These are phyloP conservation scores for Muntiacus reevesi DNA, from an alignment of 2,113 vertebrate species.

Conservation along the genomic window DNA sequence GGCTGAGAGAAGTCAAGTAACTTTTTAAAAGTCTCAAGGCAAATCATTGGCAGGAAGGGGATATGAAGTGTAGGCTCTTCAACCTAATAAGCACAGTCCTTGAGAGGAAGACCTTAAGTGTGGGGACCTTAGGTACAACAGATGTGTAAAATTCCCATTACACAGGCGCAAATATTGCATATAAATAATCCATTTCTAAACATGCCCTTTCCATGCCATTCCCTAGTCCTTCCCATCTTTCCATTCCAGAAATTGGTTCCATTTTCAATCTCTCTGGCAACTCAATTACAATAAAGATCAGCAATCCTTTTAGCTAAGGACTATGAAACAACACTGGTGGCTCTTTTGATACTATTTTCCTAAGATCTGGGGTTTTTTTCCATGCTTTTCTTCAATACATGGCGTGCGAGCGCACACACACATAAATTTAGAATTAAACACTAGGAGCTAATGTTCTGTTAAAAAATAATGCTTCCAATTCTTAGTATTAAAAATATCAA, in stretches of 20 bases:
- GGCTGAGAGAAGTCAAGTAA: background rate
- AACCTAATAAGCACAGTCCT: background rate
- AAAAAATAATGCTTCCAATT: background rate
- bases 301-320: background rate
- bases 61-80: background rate
- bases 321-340: background rate
- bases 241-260: background rate
- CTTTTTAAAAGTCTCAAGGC: background rate
- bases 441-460: background rate
- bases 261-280: background rate
- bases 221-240: background rate
- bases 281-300: background rate
- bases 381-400: background rate
- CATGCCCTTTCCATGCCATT: background rate
- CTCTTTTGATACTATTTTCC: background rate
- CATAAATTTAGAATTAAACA: background rate
- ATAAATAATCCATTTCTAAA: background rate
- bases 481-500: background rate
- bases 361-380: background rate
- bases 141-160: background rate
- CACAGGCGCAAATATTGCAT: background rate
- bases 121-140: background rate
- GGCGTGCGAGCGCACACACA: background rate
- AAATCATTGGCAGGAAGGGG: background rate
- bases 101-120: background rate